Evolutionary conservation across 2,113 vertebrate species (phyloP).

Genomic region (Sturnus vulgaris): DNA sequence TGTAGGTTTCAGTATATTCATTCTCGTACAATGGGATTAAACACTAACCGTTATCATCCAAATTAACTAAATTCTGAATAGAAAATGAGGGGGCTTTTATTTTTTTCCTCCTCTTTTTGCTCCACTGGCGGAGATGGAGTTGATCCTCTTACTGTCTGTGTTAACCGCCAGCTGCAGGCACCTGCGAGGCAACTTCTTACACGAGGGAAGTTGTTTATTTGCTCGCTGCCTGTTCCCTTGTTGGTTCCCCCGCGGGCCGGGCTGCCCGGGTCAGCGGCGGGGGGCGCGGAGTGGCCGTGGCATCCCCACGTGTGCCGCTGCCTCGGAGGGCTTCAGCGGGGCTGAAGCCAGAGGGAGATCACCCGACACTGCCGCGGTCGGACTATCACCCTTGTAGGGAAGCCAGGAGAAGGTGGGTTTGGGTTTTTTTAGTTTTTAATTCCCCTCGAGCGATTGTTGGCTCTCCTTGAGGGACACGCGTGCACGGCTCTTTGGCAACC

Average conservation of each 20-base stretch:
- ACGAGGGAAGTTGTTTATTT: conserved; percentile 58
- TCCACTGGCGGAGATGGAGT: conserved; percentile 46
- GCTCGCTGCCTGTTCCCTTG: background rate
- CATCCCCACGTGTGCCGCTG: background rate
- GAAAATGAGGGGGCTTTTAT: conserved; percentile 41
- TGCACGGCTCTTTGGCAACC: background rate
- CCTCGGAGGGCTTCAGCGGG: background rate
- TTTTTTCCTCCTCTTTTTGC: background rate
- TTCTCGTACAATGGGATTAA: conserved; percentile 74
- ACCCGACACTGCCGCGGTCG: background rate
- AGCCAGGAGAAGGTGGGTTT: background rate
- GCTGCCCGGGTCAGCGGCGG: background rate
- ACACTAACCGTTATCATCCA: conserved; percentile 73
- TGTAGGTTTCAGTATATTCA: conserved; percentile 64
- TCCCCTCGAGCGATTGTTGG: background rate
- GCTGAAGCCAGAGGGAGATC: background rate
- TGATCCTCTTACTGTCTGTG: conserved; percentile 79
- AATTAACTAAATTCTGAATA: conserved; percentile 75
- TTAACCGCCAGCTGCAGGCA: conserved; percentile 84
- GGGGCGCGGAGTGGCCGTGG: background rate
- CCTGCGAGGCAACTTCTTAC: conserved; percentile 26
- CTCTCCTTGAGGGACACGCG: background rate
- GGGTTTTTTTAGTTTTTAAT: background rate
- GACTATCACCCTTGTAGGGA: background rate
- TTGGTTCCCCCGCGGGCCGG: background rate